phyloP scores from a whole-genome alignment of 1,140 invertebrate genomes.

The Achatina immaculata region DNA sequence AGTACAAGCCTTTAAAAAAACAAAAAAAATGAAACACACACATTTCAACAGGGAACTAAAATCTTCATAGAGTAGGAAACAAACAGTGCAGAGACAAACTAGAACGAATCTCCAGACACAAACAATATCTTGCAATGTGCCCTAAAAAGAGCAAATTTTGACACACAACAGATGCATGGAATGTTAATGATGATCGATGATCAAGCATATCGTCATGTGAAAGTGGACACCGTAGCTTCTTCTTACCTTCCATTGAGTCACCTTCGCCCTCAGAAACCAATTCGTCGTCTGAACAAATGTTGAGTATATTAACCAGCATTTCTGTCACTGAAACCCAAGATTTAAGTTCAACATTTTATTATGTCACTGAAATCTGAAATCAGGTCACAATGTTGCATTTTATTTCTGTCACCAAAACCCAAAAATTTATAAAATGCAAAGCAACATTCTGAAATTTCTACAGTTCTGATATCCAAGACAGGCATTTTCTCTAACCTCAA shows the following conservation, averaged over 20 bases:
- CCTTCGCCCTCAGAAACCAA: constrained; percentile 96
- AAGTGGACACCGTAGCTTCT: too few species aligned
- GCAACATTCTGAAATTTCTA: too few species aligned
- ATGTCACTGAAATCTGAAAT: too few species aligned
- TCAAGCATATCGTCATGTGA: too few species aligned
- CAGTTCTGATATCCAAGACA: too few species aligned
- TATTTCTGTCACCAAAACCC: too few species aligned
- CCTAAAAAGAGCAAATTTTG: background rate
- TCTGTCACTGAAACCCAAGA: constrained; percentile 86
- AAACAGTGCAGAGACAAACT: background rate
- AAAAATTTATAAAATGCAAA: too few species aligned
- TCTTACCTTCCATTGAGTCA: constrained; percentile 94
- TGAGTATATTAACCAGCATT: constrained; percentile 99
- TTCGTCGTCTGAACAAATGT: constrained; percentile 99
- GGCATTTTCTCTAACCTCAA: too few species aligned
- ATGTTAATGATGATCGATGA: background rate
- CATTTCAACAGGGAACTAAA: background rate
- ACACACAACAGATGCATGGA: background rate
- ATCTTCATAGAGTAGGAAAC: background rate
- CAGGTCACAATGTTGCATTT: too few species aligned
- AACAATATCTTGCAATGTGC: constrained; percentile 2
- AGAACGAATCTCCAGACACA: background rate
- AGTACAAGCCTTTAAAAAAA: background rate
- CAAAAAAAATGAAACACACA: background rate
- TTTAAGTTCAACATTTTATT: too few species aligned